These are phyloP conservation scores for Silurus glanis DNA, from an alignment of 2,113 vertebrate species.

Conservation along the genomic window DNA sequence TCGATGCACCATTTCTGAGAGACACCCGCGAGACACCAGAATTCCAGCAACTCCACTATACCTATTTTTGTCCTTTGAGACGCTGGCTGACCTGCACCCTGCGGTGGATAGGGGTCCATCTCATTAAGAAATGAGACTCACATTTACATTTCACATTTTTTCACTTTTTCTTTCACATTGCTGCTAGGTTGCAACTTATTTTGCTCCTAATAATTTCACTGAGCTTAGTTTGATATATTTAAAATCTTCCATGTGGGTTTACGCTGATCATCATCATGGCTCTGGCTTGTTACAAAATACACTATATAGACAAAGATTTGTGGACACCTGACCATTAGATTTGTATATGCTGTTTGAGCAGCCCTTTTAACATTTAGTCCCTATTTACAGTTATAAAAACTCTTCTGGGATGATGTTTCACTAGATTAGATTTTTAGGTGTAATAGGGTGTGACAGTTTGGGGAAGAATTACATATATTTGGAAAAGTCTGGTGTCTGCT, in stretches of 20 bases:
- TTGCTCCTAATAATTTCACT: background rate
- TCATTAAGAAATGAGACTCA: conserved; percentile 76
- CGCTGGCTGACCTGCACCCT: conserved; percentile 97
- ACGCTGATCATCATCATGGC: background rate
- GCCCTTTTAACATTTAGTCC: too few species aligned
- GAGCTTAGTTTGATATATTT: background rate
- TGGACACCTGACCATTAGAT: too few species aligned
- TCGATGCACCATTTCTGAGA: conserved; percentile 94
- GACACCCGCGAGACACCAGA: conserved; percentile 96
- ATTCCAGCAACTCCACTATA: conserved; percentile 97
- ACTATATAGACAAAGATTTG: too few species aligned
- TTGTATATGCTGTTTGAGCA: too few species aligned
- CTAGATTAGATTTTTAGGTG: too few species aligned
- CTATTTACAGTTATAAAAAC: too few species aligned
- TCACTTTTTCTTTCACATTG: background rate
- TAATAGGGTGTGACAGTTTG: too few species aligned
- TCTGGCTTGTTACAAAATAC: background rate
- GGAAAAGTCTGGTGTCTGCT: too few species aligned
- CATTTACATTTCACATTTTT: background rate
- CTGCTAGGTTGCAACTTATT: background rate
- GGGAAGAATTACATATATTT: too few species aligned
- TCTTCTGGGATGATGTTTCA: too few species aligned
- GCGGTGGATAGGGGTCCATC: conserved; percentile 85
- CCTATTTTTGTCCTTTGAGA: conserved; percentile 98
- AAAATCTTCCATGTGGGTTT: background rate